Evolutionary conservation across 2,797 vertebrate species (phyloP), one percentile per base, ranked within the genome.

Genomic region (Perdix hodgsoniae): DNA sequence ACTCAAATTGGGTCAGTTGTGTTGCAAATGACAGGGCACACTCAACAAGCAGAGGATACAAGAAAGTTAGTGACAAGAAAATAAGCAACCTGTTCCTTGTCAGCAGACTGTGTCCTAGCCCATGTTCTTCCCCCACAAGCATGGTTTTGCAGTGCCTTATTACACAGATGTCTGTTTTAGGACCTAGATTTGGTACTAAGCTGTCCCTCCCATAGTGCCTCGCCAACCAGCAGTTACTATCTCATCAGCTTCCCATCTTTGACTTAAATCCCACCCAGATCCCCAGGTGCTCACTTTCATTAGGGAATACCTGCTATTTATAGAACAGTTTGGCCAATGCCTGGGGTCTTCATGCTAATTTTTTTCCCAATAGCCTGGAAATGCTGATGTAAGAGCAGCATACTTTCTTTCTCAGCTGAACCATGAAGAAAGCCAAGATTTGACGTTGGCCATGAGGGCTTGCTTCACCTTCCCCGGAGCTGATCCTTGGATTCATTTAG

Each of bases 1-100:
- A 5, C 83, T 86, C 85, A 84, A 93, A 93, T 39, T 78, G 83
- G 90, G 77, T 91, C 83, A 86, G 84, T 86, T 88, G 14, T n/a
- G 26, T 52, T 61, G 42, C 3, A 92, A 74, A 76, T 47, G 88
- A 64, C 37, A 70, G 45, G 73, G n/a, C 83, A 91, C 60, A 18
- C 54, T 88, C 83, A 70, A 67, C 47, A 60, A 90, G 64, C 47
- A 76, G 33, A 26, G 61, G 47, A 37, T 42, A 74, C 44, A 75
- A 86, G 39, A 21, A 84, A 64, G 82, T 88, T 31, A 40, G 74
- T 6, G 12, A 9, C 44, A 86, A 44, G n/a, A 60, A 78, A 88
- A 80, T 42, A 77, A 78, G 27, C 14, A 47, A 52, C 15, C 35
- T 74, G 15, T 54, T 31, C 73, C 59, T 88, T 76, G 27, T 70